These are phyloP conservation scores for Manis pentadactyla DNA, from an alignment of 2,797 vertebrate species.

Conservation along the genomic window DNA sequence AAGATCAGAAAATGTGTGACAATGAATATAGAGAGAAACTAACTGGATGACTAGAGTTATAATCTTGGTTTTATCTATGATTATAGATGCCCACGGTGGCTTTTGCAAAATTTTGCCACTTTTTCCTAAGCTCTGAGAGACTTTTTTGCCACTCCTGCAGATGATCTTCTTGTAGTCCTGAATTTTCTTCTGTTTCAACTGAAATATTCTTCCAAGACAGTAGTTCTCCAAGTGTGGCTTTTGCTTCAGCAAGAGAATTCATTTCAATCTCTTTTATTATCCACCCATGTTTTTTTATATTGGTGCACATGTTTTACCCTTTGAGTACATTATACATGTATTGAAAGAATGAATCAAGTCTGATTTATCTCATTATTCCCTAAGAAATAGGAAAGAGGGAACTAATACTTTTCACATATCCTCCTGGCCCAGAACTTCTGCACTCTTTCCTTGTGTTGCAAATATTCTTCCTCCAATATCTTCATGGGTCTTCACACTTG, in stretches of 20 bases:
- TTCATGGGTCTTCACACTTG: background rate
- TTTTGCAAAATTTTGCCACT: background rate
- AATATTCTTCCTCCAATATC: background rate
- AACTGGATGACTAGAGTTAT: background rate
- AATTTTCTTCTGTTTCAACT: background rate
- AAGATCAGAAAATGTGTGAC: slow-evolving; percentile 23
- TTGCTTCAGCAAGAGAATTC: background rate
- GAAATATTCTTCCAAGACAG: background rate
- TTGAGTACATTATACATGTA: background rate
- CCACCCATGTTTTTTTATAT: background rate
- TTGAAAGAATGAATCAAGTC: background rate
- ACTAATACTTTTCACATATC: background rate
- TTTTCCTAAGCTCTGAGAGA: background rate
- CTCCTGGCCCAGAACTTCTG: background rate
- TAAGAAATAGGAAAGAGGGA: background rate
- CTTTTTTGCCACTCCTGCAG: background rate
- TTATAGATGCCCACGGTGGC: background rate
- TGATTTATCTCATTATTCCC: background rate
- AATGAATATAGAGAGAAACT: background rate
- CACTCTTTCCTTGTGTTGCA: background rate
- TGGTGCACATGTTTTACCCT: background rate
- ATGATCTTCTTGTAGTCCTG: background rate
- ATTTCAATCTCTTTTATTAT: background rate
- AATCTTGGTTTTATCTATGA: slow-evolving; percentile 3
- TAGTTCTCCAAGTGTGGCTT: background rate